Evolutionary conservation across 1,140 invertebrate species (phyloP).

Genomic region (Bombus confusus): DNA sequence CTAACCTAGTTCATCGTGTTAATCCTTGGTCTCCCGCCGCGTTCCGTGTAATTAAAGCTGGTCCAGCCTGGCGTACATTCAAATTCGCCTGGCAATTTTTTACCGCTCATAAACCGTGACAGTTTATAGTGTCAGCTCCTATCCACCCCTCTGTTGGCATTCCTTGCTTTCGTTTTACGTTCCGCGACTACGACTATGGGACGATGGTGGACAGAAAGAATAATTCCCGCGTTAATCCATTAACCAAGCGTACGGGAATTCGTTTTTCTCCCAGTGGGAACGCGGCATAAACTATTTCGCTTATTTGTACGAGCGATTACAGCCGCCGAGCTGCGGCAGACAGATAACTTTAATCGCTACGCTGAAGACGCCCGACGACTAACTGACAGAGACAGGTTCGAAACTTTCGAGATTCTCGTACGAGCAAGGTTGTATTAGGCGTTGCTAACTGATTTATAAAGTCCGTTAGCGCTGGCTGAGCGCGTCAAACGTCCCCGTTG

Average conservation of each 20-base stretch:
- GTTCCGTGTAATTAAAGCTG: conserved; percentile 46
- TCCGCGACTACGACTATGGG: not conserved
- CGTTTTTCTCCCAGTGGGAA: not conserved
- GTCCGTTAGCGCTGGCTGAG: conserved; percentile 6
- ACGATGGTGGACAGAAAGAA: not conserved
- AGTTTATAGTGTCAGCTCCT: not conserved
- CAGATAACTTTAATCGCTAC: not conserved
- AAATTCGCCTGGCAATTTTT: conserved; percentile 40
- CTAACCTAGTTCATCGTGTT: not conserved
- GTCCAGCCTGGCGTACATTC: conserved; percentile 16
- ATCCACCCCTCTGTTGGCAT: not conserved
- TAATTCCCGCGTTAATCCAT: conserved; percentile 1
- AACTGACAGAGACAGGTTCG: not conserved
- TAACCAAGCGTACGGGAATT: not conserved
- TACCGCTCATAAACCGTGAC: conserved; percentile 17
- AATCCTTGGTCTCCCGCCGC: conserved; percentile 7
- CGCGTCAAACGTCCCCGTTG: conserved; percentile 19
- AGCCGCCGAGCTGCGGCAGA: no score
- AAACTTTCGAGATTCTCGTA: conserved; percentile 31
- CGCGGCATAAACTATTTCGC: not conserved
- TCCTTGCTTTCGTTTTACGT: no score
- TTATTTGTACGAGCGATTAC: conserved; percentile 9
- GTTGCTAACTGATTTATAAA: conserved; percentile 44
- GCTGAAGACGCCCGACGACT: not conserved
- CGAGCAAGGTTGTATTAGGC: not conserved